phyloP scores from a whole-genome alignment of 2,797 vertebrate genomes.

The Chelon labrosus region DNA sequence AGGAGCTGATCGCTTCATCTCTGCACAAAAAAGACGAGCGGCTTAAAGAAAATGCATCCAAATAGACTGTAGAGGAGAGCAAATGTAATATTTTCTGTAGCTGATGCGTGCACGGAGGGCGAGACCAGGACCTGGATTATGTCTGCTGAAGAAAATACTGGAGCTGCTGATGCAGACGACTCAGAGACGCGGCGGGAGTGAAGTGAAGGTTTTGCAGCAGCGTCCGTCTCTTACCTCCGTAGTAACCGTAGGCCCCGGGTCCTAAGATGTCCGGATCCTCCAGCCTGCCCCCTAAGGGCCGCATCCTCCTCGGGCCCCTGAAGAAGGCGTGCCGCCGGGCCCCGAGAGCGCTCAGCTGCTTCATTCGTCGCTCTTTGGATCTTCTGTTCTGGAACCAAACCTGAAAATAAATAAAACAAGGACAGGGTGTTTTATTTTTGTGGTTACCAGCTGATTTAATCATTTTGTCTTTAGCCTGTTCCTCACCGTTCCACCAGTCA shows the following conservation, averaged over 20 bases:
- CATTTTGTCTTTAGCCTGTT: not conserved
- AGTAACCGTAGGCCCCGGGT: slow-evolving; percentile 91
- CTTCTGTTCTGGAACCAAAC: slow-evolving; percentile 98
- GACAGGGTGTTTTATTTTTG: not conserved
- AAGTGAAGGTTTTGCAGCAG: not conserved
- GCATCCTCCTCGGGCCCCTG: slow-evolving; percentile 93
- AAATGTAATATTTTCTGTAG: too few species aligned
- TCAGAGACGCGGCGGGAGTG: too few species aligned
- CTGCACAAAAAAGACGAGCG: too few species aligned
- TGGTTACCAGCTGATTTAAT: not conserved
- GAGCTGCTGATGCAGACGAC: too few species aligned
- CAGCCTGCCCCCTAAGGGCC: slow-evolving; percentile 90
- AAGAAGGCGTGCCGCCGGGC: slow-evolving; percentile 94
- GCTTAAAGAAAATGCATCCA: too few species aligned
- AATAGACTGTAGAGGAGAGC: too few species aligned
- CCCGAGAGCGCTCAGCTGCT: slow-evolving; percentile 94
- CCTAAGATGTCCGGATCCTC: slow-evolving; percentile 93
- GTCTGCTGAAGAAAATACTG: too few species aligned
- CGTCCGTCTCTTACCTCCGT: slow-evolving; percentile 85
- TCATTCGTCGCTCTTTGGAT: slow-evolving; percentile 96
- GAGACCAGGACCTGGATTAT: too few species aligned
- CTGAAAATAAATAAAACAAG: slow-evolving; percentile 68
- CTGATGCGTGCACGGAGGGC: too few species aligned
- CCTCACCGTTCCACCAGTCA: not conserved
- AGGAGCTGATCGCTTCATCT: too few species aligned